Percentiles rank a stretch among this genome's conserved stretches.
Evolutionary conservation across 2,888 invertebrate species (phyloP).

Genomic region (Liopterus haemorrhoidalis): DNA sequence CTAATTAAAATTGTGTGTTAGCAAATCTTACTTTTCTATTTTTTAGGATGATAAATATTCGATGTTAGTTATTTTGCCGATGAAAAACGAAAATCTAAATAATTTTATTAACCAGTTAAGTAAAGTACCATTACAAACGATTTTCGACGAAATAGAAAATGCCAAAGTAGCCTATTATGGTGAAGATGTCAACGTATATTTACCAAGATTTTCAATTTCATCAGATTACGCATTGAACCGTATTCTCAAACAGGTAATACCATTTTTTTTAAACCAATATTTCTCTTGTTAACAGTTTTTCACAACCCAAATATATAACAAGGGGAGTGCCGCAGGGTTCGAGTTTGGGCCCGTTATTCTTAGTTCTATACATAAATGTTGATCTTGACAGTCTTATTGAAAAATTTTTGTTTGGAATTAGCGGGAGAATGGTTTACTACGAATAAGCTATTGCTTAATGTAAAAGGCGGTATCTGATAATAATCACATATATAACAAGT

Average conservation of each 20-base stretch:
- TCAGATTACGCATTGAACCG: slow-evolving; percentile 57
- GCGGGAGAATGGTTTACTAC: background rate
- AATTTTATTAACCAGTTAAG: slow-evolving; percentile 53
- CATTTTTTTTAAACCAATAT: background rate
- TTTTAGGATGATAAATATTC: slow-evolving; percentile 52
- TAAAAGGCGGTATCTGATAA: background rate
- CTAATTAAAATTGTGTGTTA: background rate
- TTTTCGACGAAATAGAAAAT: slow-evolving; percentile 49
- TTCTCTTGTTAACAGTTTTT: background rate
- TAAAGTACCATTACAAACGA: slow-evolving; percentile 46
- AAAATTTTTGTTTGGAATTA: too few species aligned
- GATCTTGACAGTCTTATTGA: too few species aligned
- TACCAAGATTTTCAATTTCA: slow-evolving; percentile 58
- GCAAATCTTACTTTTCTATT: slow-evolving; percentile 18
- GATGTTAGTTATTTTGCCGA: slow-evolving; percentile 62
- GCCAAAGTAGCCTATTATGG: slow-evolving; percentile 50
- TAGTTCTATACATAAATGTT: too few species aligned
- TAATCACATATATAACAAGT: slow-evolving; percentile 4
- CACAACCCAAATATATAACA: slow-evolving; percentile 2
- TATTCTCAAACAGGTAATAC: slow-evolving; percentile 49
- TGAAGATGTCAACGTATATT: slow-evolving; percentile 56
- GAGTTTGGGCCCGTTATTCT: too few species aligned
- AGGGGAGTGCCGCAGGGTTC: too few species aligned
- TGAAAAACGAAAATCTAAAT: slow-evolving; percentile 47
- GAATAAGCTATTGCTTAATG: background rate